phyloP scores from a whole-genome alignment of 2,797 vertebrate species.

The Neolamprologus multifasciatus region DNA sequence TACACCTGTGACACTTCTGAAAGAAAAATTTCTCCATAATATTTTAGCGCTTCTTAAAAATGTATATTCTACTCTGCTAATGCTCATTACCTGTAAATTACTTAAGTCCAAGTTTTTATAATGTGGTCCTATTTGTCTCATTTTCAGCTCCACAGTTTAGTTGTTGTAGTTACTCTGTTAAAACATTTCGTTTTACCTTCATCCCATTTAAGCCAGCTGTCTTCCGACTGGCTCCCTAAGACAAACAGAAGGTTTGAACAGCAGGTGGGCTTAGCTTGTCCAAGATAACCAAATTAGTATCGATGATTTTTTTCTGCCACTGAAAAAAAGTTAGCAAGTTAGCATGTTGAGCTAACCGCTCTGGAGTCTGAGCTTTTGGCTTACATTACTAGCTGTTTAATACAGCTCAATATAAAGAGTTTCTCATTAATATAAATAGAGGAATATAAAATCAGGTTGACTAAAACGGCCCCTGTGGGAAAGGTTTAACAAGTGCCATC shows the following conservation, averaged over 20 bases:
- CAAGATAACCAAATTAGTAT: not conserved
- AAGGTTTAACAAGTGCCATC: not conserved
- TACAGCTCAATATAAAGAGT: not conserved
- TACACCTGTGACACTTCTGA: not conserved
- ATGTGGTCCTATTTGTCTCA: not conserved
- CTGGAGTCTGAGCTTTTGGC: not conserved
- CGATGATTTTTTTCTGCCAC: not conserved
- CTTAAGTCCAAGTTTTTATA: not conserved
- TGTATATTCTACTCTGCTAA: not conserved
- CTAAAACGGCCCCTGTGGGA: not conserved
- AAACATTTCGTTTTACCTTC: not conserved
- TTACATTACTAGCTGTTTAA: not conserved
- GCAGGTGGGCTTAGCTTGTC: not conserved
- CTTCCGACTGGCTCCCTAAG: not conserved
- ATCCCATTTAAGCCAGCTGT: not conserved
- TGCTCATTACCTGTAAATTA: not conserved
- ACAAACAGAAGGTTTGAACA: not conserved
- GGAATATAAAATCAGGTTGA: not conserved
- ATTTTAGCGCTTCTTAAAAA: not conserved
- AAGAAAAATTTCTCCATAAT: fast-evolving
- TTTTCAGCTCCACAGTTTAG: not conserved
- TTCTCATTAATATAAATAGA: not conserved
- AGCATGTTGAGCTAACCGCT: not conserved
- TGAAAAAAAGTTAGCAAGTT: not conserved
- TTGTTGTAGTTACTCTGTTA: not conserved